Conservation (phyloP, 2,888 invertebrate species). For the Drosophila maculinotata region DNA sequence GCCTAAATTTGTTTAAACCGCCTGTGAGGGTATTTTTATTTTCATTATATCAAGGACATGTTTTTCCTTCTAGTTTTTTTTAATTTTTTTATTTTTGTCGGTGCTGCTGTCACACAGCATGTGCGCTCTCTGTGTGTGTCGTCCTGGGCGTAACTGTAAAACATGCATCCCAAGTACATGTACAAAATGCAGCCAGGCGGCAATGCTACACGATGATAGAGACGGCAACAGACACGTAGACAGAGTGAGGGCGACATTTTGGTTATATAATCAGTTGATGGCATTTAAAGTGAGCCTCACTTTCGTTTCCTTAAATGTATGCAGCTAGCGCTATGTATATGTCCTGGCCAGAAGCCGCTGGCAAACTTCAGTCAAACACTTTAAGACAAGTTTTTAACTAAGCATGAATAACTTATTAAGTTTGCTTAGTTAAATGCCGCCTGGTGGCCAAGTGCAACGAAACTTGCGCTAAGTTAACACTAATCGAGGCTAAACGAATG, state of each 20-base stretch:
- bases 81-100: constrained; percentile 26
- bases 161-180: constrained; percentile 69
- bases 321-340: background rate
- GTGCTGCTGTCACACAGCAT: constrained; percentile 51
- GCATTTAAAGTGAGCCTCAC: constrained; percentile 34
- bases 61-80: constrained; percentile 4
- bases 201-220: constrained; percentile 60
- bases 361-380: constrained; percentile 25
- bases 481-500: constrained; percentile 25
- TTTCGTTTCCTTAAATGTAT: constrained; percentile 12
- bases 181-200: constrained; percentile 76
- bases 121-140: constrained; percentile 44
- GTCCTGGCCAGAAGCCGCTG: constrained; percentile 6
- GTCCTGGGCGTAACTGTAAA: constrained; percentile 50
- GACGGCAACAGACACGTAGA: constrained; percentile 3
- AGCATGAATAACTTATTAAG: constrained; percentile 49
- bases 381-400: constrained; percentile 33
- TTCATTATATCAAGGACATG: constrained; percentile 1
- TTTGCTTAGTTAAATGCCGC: constrained; percentile 39
- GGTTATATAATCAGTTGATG: constrained; percentile 54
- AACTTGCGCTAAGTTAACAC: constrained; percentile 42
- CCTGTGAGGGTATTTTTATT: constrained; percentile 12
- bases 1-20: background rate
- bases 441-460: constrained; percentile 27
- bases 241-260: constrained; percentile 15